Evolutionary conservation across 2,888 invertebrate species (phyloP), one percentile per base, ranked within the genome.

Genomic region (Agriopis leucophaearia): DNA sequence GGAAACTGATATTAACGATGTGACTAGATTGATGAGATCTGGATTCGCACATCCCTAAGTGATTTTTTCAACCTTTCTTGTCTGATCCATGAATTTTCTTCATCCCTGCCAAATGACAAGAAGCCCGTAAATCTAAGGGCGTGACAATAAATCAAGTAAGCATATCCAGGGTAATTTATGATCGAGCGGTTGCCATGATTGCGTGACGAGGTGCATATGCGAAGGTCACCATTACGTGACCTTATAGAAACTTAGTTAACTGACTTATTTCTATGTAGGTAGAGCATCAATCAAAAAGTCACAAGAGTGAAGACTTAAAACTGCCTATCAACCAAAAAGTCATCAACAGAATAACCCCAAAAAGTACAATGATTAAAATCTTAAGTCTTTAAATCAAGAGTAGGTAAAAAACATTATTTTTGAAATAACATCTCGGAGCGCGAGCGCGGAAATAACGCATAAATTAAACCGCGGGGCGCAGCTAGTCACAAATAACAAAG

Each of bases 121-220:
- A n/a, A 47, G 47, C 18, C 13, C 16, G 50, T 66, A 50, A 66
- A 66, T 66, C 65, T 35, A 42, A 18, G n/a, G 15, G 27, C 12
- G 35, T 36, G 52, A 44, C 48, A 15, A 60, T 66, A 66, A 66
- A 59, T 65, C 59, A 54, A 38, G 40, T 42, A 54, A 55, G 48
- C 55, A 66, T 55, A 66, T 66, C 36, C 48, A 47, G 59, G 48
- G n/a, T 56, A 60, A 61, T 56, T 66, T 65, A 60, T 45, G 65
- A 35, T 42, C 54, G 38, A 47, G 10, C 44, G 16, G 12, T 40
- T 59, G 27, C 18, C 40, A 59, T 50, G 58, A 60, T 60, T 48
- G 55, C 54, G 60, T 66, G 65, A 60, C 47, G 54, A 27, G 27
- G 35, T 66, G 50, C 55, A 52, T 47, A 54, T 16, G 16, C 55